These are phyloP conservation scores for Gnathonemus longibarbis DNA, from an alignment of 2,113 vertebrate genomes.

Conservation along the genomic window DNA sequence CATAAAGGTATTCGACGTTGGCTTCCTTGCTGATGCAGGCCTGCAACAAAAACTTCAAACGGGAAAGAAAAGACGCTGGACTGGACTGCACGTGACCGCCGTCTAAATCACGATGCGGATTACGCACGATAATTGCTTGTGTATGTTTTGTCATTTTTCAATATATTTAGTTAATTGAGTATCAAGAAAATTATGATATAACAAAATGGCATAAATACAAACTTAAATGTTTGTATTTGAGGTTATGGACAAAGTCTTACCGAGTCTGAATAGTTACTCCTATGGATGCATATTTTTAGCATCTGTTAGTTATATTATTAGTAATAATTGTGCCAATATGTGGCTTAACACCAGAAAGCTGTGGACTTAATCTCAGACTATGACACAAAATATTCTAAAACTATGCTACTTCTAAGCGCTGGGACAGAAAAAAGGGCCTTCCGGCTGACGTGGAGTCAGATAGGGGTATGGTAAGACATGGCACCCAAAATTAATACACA, in stretches of 20 bases:
- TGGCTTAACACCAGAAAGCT: background rate
- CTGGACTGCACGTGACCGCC: background rate
- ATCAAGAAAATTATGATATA: background rate
- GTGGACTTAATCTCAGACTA: background rate
- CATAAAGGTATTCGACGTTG: background rate
- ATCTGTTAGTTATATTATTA: background rate
- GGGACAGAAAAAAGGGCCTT: background rate
- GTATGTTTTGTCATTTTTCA: background rate
- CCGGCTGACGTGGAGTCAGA: background rate
- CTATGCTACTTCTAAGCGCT: background rate
- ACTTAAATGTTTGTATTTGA: background rate
- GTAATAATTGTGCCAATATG: background rate
- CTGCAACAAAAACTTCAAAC: background rate
- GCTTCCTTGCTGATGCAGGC: background rate
- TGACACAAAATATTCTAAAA: background rate
- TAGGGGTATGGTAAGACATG: background rate
- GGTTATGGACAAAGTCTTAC: background rate
- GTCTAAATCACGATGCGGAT: background rate
- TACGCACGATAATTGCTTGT: background rate
- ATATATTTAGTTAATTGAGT: background rate
- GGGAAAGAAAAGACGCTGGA: background rate
- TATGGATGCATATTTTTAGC: background rate
- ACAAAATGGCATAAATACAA: background rate
- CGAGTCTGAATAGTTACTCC: background rate
- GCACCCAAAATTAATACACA: background rate